Evolutionary conservation across 2,797 vertebrate species (phyloP).

Genomic region (Enteromius unitaeniatus): DNA sequence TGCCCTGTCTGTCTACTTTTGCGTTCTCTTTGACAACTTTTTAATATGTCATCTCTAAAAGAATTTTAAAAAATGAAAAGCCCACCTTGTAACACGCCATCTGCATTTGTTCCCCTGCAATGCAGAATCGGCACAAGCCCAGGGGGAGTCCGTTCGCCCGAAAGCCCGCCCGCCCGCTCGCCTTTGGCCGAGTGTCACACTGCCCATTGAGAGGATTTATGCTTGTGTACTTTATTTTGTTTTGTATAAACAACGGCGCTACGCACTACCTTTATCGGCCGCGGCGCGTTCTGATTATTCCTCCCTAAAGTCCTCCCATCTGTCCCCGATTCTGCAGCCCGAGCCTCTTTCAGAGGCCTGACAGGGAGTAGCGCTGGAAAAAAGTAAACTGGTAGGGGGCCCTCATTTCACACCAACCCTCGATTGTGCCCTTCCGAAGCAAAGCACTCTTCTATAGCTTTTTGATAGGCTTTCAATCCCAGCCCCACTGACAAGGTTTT

Average conservation of each 20-base stretch:
- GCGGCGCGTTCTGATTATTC: slow-evolving; percentile 84
- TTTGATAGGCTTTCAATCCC: slow-evolving; percentile 99
- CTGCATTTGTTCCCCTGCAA: slow-evolving; percentile 37
- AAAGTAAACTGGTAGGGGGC: slow-evolving; percentile 86
- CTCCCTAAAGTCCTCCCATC: slow-evolving; percentile 89
- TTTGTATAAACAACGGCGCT: slow-evolving; percentile 72
- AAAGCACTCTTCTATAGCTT: slow-evolving; percentile 99
- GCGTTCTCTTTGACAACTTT: not conserved
- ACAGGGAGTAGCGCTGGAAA: slow-evolving; percentile 64
- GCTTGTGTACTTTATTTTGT: slow-evolving; percentile 80
- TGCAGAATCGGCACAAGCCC: slow-evolving; percentile 19
- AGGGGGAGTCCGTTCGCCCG: not conserved
- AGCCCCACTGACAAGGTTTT: slow-evolving; percentile 86
- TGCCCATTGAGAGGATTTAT: slow-evolving; percentile 63
- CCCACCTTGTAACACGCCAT: slow-evolving; percentile 25
- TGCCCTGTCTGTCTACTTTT: slow-evolving; percentile 41
- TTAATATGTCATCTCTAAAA: slow-evolving; percentile 1
- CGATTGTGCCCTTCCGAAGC: slow-evolving; percentile 87
- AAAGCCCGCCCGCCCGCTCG: slow-evolving; percentile 2
- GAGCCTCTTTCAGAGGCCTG: slow-evolving; percentile 77
- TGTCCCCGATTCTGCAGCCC: slow-evolving; percentile 86
- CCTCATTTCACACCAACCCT: slow-evolving; percentile 83
- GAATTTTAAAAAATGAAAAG: not conserved
- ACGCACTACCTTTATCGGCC: slow-evolving; percentile 68
- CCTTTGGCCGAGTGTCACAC: slow-evolving; percentile 50